A percentile compares a stretch with the other conserved stretches of the same genome.
Conservation (phyloP, 1,140 invertebrate species). For the Heliconius congener region DNA sequence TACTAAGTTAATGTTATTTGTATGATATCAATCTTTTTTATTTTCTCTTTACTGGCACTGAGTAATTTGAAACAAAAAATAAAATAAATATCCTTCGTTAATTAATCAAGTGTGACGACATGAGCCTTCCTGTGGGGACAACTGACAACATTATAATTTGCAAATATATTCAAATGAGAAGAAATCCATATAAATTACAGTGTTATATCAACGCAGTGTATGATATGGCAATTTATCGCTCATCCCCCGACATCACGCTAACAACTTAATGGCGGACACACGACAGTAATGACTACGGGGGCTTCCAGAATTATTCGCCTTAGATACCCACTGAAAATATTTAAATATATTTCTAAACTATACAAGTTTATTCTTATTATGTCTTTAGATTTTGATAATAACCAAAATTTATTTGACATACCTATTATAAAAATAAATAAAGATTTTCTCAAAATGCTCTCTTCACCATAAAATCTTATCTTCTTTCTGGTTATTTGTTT, state of each 20-base stretch:
- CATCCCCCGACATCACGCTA: conserved; percentile 44
- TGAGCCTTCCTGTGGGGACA: conserved; percentile 6
- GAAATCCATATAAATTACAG: conserved; percentile 33
- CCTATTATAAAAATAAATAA: no score
- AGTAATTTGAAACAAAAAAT: not conserved
- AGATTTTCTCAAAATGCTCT: no score
- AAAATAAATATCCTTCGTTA: not conserved
- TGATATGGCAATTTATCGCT: conserved; percentile 45
- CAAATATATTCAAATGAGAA: conserved; percentile 26
- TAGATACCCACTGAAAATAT: not conserved
- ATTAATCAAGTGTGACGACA: conserved; percentile 15
- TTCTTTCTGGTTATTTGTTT: no score
- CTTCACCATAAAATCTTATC: no score
- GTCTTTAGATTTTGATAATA: not conserved
- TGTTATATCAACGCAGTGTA: conserved; percentile 32
- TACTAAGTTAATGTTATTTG: not conserved
- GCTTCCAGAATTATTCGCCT: conserved; percentile 13
- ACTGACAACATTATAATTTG: conserved; percentile 30
- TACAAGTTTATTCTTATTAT: not conserved
- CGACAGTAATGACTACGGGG: conserved; percentile 41
- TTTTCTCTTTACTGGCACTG: not conserved
- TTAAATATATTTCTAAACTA: conserved; percentile 8
- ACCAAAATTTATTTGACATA: no score
- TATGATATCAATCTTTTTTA: not conserved
- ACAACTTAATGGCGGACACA: conserved; percentile 66